These are phyloP conservation scores for Callitettix versicolor DNA, from an alignment of 1,140 invertebrate genomes.

Conservation along the genomic window DNA sequence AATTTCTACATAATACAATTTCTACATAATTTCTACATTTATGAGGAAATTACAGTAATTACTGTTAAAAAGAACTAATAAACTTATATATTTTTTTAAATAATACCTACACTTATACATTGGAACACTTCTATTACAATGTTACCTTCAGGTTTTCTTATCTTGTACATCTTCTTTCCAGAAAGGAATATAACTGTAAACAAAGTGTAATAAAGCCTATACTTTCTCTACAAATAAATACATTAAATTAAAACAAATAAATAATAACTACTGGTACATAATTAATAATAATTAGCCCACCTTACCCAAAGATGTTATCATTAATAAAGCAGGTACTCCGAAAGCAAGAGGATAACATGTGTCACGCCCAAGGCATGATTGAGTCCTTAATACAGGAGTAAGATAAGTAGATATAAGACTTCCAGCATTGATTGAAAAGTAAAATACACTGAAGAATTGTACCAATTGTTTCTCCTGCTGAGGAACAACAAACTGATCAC, in stretches of 20 bases:
- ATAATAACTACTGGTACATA: neutral
- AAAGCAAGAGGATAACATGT: slow-evolving; percentile 87
- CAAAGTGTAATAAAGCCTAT: neutral
- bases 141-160: slow-evolving; percentile 71
- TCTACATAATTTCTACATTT: slow-evolving; percentile 33
- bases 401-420: slow-evolving; percentile 81
- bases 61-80: no score
- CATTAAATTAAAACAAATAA: neutral
- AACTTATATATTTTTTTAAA: slow-evolving; percentile 5
- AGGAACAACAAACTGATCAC: slow-evolving; percentile 84
- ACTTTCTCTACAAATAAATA: neutral
- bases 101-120: slow-evolving; percentile 64
- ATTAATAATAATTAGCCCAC: slow-evolving; percentile 14
- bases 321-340: slow-evolving; percentile 76
- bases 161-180: slow-evolving; percentile 66
- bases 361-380: slow-evolving; percentile 68
- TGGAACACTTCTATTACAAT: slow-evolving; percentile 63
- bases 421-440: slow-evolving; percentile 87
- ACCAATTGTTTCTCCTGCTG: slow-evolving; percentile 63
- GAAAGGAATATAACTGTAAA: slow-evolving; percentile 50
- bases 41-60: no score
- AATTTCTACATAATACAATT: neutral
- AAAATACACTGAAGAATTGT: slow-evolving; percentile 87
- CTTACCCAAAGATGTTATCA: slow-evolving; percentile 69
- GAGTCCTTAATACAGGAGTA: slow-evolving; percentile 76